phyloP scores from a whole-genome alignment of 1,140 invertebrate genomes.

The Triops longicaudatus region DNA sequence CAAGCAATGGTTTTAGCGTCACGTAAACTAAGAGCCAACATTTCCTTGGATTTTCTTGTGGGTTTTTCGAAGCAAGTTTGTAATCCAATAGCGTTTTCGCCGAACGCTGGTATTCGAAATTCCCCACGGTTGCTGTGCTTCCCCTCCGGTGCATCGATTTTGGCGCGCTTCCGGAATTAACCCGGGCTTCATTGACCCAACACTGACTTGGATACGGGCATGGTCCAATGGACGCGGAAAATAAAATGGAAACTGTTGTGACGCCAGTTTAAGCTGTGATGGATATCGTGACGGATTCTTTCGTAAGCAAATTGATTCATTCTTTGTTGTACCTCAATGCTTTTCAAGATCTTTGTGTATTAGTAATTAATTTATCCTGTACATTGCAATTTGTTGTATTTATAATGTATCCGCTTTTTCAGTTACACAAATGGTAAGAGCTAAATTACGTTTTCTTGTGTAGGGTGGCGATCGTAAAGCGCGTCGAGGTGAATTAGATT shows the following conservation, averaged over 20 bases:
- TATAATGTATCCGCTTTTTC: not conserved
- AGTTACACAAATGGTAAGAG: not conserved
- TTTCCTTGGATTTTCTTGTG: too few relatives aligned
- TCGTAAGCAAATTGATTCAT: not conserved
- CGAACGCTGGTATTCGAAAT: too few relatives aligned
- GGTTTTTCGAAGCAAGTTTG: too few relatives aligned
- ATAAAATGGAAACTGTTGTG: not conserved
- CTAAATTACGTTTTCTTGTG: not conserved
- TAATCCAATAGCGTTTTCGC: too few relatives aligned
- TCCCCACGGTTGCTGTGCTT: too few relatives aligned
- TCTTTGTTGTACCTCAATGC: not conserved
- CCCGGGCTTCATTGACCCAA: not conserved
- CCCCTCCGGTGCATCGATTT: not conserved
- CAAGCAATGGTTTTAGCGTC: too few relatives aligned
- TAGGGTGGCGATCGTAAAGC: slow-evolving; percentile 62
- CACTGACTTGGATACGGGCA: not conserved
- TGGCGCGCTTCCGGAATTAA: not conserved
- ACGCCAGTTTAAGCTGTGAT: not conserved
- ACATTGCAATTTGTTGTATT: not conserved
- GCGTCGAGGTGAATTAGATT: slow-evolving; percentile 77
- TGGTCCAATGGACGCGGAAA: too few relatives aligned
- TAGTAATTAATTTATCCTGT: too few relatives aligned
- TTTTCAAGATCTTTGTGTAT: not conserved
- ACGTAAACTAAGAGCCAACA: too few relatives aligned
- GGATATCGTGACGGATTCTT: not conserved